phyloP scores from a whole-genome alignment of 2,113 vertebrate species.

The Azemiops feae region DNA sequence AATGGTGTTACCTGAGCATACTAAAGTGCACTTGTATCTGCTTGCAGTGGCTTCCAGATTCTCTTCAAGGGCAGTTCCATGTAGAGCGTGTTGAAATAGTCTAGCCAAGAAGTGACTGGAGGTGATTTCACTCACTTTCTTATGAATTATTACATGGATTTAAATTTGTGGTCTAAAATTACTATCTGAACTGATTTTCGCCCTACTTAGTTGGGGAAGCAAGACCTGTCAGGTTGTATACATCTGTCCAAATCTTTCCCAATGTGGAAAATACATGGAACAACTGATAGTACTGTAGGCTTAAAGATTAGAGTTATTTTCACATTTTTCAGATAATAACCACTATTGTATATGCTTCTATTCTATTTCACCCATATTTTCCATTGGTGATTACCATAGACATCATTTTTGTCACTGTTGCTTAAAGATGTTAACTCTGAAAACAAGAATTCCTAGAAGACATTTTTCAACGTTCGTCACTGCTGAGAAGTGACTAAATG shows the following conservation, averaged over 20 bases:
- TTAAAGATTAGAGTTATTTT: background rate
- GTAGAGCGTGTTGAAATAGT: too few relatives aligned
- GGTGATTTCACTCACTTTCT: background rate
- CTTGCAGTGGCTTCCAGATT: too few relatives aligned
- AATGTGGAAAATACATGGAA: background rate
- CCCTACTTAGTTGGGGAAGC: background rate
- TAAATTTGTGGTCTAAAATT: background rate
- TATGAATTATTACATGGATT: background rate
- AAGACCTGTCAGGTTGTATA: background rate
- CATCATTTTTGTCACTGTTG: background rate
- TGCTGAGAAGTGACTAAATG: background rate
- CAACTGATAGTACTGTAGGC: too few relatives aligned
- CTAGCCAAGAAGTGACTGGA: too few relatives aligned
- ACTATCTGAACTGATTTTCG: background rate
- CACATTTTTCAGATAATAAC: background rate
- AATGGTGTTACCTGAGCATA: too few relatives aligned
- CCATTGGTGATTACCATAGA: background rate
- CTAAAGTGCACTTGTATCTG: too few relatives aligned
- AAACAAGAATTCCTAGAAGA: background rate
- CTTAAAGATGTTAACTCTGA: background rate
- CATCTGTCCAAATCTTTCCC: background rate
- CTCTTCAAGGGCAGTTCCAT: too few relatives aligned
- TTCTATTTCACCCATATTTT: background rate
- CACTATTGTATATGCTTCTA: background rate
- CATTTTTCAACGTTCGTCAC: background rate